Percentiles rank a stretch among this genome's conserved stretches.
Evolutionary conservation across 2,113 vertebrate genomes (phyloP).

Genomic region (Dasyurus viverrinus): DNA sequence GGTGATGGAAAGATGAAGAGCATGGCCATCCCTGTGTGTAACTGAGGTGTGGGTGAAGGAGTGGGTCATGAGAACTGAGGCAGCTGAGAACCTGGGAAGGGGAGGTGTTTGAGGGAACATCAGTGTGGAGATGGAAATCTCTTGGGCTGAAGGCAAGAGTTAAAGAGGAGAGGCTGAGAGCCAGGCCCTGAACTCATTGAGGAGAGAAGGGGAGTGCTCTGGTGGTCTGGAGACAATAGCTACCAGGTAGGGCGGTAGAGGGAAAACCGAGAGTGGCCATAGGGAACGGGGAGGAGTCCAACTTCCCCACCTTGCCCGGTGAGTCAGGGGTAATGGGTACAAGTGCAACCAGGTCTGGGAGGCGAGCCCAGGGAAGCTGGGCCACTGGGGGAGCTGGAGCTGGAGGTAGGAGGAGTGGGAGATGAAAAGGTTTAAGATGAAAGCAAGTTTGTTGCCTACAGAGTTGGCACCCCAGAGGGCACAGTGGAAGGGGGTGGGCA

Average conservation of each 20-base stretch:
- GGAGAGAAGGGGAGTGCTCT: neutral
- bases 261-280: neutral
- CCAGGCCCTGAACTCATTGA: neutral
- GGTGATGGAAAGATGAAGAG: neutral
- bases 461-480: too few relatives aligned
- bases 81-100: neutral
- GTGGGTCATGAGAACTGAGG: too few relatives aligned
- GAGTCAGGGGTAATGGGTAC: neutral
- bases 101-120: too few relatives aligned
- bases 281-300: neutral
- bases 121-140: too few relatives aligned
- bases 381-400: neutral
- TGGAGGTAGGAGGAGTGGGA: neutral
- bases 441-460: too few relatives aligned
- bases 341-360: neutral
- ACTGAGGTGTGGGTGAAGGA: too few relatives aligned
- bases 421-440: neutral
- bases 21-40: neutral
- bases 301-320: neutral
- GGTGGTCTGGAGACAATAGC: too few relatives aligned
- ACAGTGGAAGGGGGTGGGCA: too few relatives aligned
- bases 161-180: neutral
- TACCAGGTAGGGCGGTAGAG: neutral
- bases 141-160: neutral
- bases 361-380: too few relatives aligned